phyloP scores from a whole-genome alignment of 2,888 invertebrate species.

The Byasa hedistus region DNA sequence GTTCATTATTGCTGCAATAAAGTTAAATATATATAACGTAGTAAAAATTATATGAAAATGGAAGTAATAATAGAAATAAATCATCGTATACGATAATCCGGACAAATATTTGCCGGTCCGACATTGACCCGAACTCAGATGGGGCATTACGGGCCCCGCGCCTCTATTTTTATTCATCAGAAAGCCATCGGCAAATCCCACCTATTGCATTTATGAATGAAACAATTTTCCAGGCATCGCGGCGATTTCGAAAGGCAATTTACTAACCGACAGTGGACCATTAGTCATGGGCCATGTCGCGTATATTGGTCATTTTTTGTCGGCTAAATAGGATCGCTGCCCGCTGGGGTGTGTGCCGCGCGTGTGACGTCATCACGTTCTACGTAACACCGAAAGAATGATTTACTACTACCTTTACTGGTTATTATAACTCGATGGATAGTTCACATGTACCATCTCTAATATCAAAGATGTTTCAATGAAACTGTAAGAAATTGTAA shows the following conservation, averaged over 20 bases:
- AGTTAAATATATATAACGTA: neutral
- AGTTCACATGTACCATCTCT: too few relatives aligned
- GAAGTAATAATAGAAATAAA: conserved; percentile 6
- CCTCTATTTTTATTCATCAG: conserved; percentile 68
- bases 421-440: neutral
- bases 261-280: conserved; percentile 65
- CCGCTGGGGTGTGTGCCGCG: conserved; percentile 50
- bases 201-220: conserved; percentile 73
- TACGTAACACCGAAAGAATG: conserved; percentile 1
- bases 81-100: conserved; percentile 39
- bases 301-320: conserved; percentile 73
- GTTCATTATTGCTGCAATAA: neutral
- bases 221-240: conserved; percentile 76
- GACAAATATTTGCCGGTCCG: conserved; percentile 54
- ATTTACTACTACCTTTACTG: neutral
- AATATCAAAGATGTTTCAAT: too few relatives aligned
- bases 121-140: conserved; percentile 47
- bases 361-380: conserved; percentile 43
- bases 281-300: conserved; percentile 69
- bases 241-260: conserved; percentile 71
- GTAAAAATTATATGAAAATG: neutral
- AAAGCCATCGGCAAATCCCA: conserved; percentile 65
- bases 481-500: too few relatives aligned
- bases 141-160: conserved; percentile 55
- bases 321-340: conserved; percentile 50